Base-by-base conservation (phyloP, 2,888 invertebrate species). In the Euspilapteryx auroguttella region DNA sequence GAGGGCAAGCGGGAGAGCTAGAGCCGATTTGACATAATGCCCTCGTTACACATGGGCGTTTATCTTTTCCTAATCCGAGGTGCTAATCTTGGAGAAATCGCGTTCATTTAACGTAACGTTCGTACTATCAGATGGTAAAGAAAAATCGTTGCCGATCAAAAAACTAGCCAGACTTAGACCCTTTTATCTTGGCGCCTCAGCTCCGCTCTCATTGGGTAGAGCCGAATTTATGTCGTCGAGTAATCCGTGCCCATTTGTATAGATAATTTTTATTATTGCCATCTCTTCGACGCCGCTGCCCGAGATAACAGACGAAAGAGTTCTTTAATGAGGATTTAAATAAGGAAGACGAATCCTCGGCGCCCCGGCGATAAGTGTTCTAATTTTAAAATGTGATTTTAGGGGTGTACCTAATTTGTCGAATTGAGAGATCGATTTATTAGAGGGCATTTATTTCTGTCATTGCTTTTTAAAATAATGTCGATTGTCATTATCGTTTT, bases 191-290 rank as follows among this genome's bases (percentile, higher is more conserved):
- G 39, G 37, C 50, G 50, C 47, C 46, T 49, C 48, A 65, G 64
- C 65, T 58, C 43, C 48, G 49, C 55, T 54, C 59, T 69, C 71
- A 69, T 73, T 66, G 71, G 65, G 52, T 57, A 59, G 65, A 68
- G 64, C 64, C 65, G 64, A 75, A 75, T 75, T 75, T 75, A 75
- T 75, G 73, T 71, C 66, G 62, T 42, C 54, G 54, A 68, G 69
- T 75, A 75, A 75, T 75, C 73, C 73, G 44, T 52, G 41, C 61
- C 73, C 71, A 73, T 75, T 75, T 75, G 73, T 75, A 75, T 73
- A 73, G 75, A 75, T 75, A 75, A 75, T 75, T 75, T 75, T 75
- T 75, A 75, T 75, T 75, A 75, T 75, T 75, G 73, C 71, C 69
- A 73, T 73, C 71, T 68, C 64, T 55, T 45, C 51, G 49, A 49